Percentiles rank a stretch among this genome's conserved stretches.
Evolutionary conservation across 2,797 vertebrate genomes (phyloP).

Genomic region (Ceryle rudis): DNA sequence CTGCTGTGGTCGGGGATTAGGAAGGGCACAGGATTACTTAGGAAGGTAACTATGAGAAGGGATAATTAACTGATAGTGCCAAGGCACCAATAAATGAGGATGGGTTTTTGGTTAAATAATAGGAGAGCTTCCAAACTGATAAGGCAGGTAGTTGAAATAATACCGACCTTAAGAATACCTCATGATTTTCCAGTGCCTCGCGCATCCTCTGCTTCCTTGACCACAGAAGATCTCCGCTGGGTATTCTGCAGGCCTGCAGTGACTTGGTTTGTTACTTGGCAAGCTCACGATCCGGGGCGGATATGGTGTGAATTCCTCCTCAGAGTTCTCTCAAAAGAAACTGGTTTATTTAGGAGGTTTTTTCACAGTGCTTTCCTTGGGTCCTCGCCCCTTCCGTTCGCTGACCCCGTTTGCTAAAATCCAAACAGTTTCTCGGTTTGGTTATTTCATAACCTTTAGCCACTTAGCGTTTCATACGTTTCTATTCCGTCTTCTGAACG

Average conservation of each 20-base stretch:
- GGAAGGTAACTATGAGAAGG: not conserved
- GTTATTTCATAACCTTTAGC: not conserved
- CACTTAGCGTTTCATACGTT: not conserved
- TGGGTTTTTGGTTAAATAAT: not conserved
- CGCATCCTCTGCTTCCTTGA: not conserved
- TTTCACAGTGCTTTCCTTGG: not conserved
- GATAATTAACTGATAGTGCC: not conserved
- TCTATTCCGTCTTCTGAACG: not conserved
- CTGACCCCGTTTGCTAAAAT: not conserved
- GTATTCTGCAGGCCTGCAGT: accelerated
- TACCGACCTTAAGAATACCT: too few relatives aligned
- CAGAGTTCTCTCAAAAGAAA: not conserved
- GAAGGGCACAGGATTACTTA: not conserved
- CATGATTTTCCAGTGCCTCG: not conserved
- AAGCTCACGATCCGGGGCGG: accelerated
- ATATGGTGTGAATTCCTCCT: accelerated
- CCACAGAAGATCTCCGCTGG: accelerated
- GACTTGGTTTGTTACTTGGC: not conserved
- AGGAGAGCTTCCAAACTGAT: not conserved
- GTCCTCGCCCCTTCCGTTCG: accelerated
- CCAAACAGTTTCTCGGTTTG: not conserved
- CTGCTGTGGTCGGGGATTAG: not conserved
- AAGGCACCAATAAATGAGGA: not conserved
- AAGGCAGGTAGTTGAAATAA: not conserved
- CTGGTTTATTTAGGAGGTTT: not conserved